phyloP scores from a whole-genome alignment of 2,113 vertebrate genomes.

The Anhinga anhinga region DNA sequence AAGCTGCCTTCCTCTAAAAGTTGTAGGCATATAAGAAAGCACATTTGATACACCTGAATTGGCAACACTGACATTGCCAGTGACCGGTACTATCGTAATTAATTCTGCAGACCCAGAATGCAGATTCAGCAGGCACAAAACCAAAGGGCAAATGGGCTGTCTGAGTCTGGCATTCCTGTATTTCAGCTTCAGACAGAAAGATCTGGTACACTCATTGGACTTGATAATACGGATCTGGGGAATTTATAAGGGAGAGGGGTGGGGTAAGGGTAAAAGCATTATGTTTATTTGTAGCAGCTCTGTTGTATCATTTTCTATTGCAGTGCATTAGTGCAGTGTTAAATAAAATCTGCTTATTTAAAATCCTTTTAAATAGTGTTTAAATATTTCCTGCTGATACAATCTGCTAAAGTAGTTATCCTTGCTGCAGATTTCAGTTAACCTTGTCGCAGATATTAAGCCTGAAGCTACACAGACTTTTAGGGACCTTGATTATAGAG shows the following conservation, averaged over 20 bases:
- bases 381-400: conserved; percentile 80
- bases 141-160: conserved; percentile 54
- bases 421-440: conserved; percentile 82
- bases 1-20: background rate
- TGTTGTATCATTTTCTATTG: conserved; percentile 72
- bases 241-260: conserved; percentile 5
- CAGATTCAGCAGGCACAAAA: conserved; percentile 51
- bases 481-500: conserved; percentile 72
- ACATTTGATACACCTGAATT: conserved; percentile 6
- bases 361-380: conserved; percentile 85
- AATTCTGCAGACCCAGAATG: conserved; percentile 19
- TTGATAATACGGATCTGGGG: conserved; percentile 61
- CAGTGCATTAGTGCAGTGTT: conserved; percentile 76
- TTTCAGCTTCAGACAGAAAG: conserved; percentile 57
- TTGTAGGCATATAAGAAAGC: background rate
- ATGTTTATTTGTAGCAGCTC: conserved; percentile 75
- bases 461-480: conserved; percentile 75
- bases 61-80: conserved; percentile 33
- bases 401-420: conserved; percentile 80
- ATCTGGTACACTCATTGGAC: conserved; percentile 53
- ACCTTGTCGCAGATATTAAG: conserved; percentile 79
- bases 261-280: conserved; percentile 59
- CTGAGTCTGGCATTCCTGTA: conserved; percentile 28
- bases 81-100: conserved; percentile 6
- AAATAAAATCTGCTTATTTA: conserved; percentile 84